Percentiles rank a stretch among this genome's conserved stretches.
Evolutionary conservation across 2,888 invertebrate genomes (phyloP).

Genomic region (Leptura quadrifasciata): DNA sequence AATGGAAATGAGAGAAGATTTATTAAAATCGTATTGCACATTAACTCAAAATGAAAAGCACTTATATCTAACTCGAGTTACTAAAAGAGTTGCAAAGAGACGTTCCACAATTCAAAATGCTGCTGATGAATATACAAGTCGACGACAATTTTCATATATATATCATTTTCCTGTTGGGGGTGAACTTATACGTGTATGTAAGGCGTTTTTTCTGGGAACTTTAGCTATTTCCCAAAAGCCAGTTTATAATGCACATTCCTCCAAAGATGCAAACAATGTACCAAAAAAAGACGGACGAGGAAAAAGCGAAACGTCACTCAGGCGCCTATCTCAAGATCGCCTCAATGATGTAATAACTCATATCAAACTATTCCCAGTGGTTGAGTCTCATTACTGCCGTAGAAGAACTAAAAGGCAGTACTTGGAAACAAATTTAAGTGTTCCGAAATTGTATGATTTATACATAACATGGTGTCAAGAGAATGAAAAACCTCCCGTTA

Average conservation of each 20-base stretch:
- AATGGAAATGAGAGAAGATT: background rate
- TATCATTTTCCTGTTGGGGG: background rate
- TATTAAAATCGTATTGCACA: background rate
- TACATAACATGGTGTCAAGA: conserved; percentile 46
- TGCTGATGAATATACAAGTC: background rate
- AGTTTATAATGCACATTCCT: conserved; percentile 5
- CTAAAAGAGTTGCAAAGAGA: background rate
- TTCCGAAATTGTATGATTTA: conserved; percentile 28
- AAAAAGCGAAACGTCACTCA: background rate
- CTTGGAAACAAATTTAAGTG: conserved; percentile 5
- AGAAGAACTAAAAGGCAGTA: conserved; percentile 23
- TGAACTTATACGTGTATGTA: background rate
- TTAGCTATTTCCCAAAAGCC: background rate
- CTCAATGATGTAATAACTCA: conserved; percentile 2
- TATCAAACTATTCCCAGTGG: background rate
- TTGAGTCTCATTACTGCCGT: conserved; percentile 8
- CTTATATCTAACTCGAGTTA: background rate
- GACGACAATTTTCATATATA: background rate
- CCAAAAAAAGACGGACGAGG: conserved; percentile 7
- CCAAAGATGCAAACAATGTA: background rate
- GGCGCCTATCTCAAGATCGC: background rate
- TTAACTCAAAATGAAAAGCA: conserved; percentile 12
- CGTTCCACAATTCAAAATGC: background rate
- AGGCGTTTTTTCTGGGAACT: background rate
- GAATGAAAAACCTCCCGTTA: conserved; percentile 38